phyloP scores from a whole-genome alignment of 2,797 vertebrate genomes.

The Chrysolophus pictus region DNA sequence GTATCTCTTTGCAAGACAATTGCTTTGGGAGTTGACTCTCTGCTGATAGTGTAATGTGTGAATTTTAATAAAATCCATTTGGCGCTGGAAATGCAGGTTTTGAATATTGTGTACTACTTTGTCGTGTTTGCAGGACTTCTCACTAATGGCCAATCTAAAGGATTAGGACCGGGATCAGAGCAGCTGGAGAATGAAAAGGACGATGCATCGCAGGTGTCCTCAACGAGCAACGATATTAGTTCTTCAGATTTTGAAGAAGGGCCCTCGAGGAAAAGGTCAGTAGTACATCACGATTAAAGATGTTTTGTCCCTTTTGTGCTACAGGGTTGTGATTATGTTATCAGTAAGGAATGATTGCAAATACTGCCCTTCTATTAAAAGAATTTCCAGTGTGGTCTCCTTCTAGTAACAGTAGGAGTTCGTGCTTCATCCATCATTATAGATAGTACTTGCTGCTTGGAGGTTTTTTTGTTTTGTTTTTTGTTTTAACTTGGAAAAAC shows the following conservation, averaged over 20 bases:
- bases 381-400: neutral
- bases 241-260: constrained; percentile 93
- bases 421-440: neutral
- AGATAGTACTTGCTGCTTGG: neutral
- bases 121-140: constrained; percentile 85
- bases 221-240: constrained; percentile 88
- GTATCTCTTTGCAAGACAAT: neutral
- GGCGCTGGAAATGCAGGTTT: neutral
- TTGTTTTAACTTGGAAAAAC: neutral
- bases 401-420: neutral
- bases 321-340: neutral
- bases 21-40: neutral
- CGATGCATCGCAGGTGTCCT: constrained; percentile 88
- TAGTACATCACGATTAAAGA: constrained; percentile 16
- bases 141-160: constrained; percentile 91
- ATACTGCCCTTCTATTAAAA: neutral
- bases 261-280: constrained; percentile 95
- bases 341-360: neutral
- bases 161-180: constrained; percentile 85
- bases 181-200: constrained; percentile 90
- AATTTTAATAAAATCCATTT: neutral
- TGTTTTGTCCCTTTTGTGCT: neutral
- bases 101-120: constrained; percentile 67
- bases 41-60: fast-evolving
- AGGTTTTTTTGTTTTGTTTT: neutral